Percentiles rank a stretch among this genome's conserved stretches.
Evolutionary conservation across 2,113 vertebrate species (phyloP).

Genomic region (Vireo altiloquus): DNA sequence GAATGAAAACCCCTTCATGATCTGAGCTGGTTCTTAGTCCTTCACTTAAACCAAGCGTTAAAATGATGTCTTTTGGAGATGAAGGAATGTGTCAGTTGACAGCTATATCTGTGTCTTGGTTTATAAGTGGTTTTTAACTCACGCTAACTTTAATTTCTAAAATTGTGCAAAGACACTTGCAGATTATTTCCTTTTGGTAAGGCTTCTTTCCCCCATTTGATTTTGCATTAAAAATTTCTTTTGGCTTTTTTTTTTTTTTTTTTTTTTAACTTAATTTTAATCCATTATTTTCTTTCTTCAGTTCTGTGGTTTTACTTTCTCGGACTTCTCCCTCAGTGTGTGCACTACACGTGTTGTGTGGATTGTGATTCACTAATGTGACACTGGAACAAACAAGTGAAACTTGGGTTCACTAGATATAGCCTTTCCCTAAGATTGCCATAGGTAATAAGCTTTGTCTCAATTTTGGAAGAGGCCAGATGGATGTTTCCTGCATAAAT

Average conservation of each 20-base stretch:
- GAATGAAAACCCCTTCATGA: neutral
- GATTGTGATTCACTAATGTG: neutral
- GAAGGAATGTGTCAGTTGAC: neutral
- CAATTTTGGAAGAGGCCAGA: neutral
- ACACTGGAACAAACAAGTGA: neutral
- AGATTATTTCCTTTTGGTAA: neutral
- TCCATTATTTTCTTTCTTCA: neutral
- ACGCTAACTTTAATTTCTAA: neutral
- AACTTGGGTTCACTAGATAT: neutral
- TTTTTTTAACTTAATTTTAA: neutral
- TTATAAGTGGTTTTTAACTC: neutral
- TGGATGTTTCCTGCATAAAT: neutral
- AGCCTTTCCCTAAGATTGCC: neutral
- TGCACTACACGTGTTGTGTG: accelerated
- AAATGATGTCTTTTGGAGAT: neutral
- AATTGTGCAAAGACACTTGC: neutral
- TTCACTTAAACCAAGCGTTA: neutral
- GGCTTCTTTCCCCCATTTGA: neutral
- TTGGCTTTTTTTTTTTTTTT: too few relatives aligned
- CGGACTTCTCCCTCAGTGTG: neutral
- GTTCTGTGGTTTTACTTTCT: neutral
- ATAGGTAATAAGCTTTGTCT: neutral
- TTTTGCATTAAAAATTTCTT: neutral
- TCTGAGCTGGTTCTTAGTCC: neutral
- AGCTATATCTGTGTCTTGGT: neutral